Conservation (phyloP, 1,140 invertebrate genomes). For the Yoshiicerus persimilis region DNA sequence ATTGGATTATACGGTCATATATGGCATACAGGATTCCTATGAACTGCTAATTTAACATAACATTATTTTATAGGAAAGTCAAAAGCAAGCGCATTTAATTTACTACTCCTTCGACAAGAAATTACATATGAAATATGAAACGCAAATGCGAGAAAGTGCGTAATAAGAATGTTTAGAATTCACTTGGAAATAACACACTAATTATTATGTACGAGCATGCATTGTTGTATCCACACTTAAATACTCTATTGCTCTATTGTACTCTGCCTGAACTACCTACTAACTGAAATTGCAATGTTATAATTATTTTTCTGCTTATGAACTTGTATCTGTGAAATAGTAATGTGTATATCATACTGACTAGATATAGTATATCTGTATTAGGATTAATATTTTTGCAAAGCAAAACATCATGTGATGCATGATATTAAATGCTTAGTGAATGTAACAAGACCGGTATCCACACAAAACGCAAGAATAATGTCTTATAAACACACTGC, state of each 20-base stretch:
- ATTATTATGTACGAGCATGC: background rate
- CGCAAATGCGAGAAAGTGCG: conserved; percentile 16
- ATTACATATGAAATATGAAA: background rate
- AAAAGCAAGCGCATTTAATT: background rate
- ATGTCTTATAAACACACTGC: background rate
- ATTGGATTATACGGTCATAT: background rate
- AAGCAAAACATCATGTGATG: background rate
- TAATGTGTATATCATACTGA: background rate
- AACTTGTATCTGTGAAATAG: background rate
- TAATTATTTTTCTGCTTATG: background rate
- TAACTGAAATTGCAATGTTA: background rate
- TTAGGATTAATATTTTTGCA: background rate
- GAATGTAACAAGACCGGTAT: background rate
- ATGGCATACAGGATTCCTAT: background rate
- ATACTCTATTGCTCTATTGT: background rate
- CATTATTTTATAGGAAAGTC: background rate
- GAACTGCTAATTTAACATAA: background rate
- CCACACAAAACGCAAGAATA: background rate
- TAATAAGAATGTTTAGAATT: background rate
- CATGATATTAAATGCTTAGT: background rate
- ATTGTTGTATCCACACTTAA: background rate
- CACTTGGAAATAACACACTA: background rate
- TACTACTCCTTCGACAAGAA: background rate
- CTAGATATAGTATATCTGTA: background rate
- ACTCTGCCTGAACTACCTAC: background rate